Evolutionary conservation across 2,113 vertebrate genomes (phyloP), one percentile per base, ranked within the genome.

Genomic region (Stegastes partitus): DNA sequence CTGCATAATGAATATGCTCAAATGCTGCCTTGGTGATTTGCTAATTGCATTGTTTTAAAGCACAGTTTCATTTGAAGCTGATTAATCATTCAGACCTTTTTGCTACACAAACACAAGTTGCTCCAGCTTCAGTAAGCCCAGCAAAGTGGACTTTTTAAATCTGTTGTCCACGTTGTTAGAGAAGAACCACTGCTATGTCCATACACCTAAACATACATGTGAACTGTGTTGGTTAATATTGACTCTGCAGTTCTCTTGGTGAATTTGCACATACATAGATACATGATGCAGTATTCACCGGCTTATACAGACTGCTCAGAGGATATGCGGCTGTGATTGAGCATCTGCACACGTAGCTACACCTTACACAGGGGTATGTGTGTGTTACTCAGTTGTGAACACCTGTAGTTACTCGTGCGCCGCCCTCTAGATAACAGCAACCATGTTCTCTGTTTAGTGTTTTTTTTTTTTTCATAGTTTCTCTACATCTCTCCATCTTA

Each of bases 351-450:
- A 86, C 14, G 53, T 11, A 68, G 53, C 70, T 74, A 62, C 58
- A 79, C 39, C 42, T 23, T 31, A 64, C 45, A 83, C 63, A 59
- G 26, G 37, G 39, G 69, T 63, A 0, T 67, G 65, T 83, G 31
- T 6, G 15, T 79, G 81, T 88, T 61, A 63, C 65, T 88, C 65
- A 34, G 74, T 76, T 78, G 56, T 80, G 70, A 84, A 89, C 88
- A 89, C 83, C 87, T 90, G 81, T 88, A 86, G 79, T 85, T 72
- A 89, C 84, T 90, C 65, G 54, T 80, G 82, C 75, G 65, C 79
- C 79, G 87, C 75, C 77, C 67, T 80, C 81, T 23, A 74, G 76
- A 89, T 83, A 87, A 86, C 84, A 92, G 77, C 74, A 87, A 67
- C 83, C 86, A 22, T 90, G 88, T 92, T 88, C 87, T 77, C 73